Conservation (phyloP, 92 coral and sea anemone species). For the Phenganax marumi region DNA sequence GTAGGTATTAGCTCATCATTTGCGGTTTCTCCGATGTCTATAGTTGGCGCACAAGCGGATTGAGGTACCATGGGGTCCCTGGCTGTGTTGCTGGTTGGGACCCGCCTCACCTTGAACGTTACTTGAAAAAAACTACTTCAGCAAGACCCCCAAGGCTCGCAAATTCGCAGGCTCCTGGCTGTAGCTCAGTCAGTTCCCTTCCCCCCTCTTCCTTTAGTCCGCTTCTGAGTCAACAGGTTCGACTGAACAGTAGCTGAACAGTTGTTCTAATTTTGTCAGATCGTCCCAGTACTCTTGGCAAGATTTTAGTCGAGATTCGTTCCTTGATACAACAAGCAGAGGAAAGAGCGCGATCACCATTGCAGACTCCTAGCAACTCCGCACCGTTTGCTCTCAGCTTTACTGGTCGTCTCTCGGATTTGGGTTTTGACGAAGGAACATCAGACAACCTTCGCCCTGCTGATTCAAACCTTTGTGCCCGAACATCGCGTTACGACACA, state of each 20-base stretch:
- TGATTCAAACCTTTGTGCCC: constrained; percentile 60
- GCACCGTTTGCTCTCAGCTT: constrained; percentile 65
- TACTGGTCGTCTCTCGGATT: constrained; percentile 19
- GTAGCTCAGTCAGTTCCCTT: too few species aligned
- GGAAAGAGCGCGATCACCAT: constrained; percentile 69
- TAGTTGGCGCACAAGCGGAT: too few species aligned
- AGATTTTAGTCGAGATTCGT: constrained; percentile 83
- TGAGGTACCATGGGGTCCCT: too few species aligned
- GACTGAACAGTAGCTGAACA: not conserved
- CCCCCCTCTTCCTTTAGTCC: too few species aligned
- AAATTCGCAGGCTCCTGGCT: too few species aligned
- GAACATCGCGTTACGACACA: constrained; percentile 56
- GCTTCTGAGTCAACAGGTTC: too few species aligned
- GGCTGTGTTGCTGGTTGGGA: too few species aligned
- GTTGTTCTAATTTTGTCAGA: constrained; percentile 11
- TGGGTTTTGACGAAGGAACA: constrained; percentile 21
- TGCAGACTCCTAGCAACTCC: constrained; percentile 55
- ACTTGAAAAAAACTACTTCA: too few species aligned
- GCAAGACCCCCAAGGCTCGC: too few species aligned
- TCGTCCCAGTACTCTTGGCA: constrained; percentile 67
- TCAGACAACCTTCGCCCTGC: constrained; percentile 66
- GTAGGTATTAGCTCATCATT: not conserved
- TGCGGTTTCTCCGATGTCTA: too few species aligned
- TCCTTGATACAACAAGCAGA: constrained; percentile 94
- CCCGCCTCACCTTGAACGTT: too few species aligned